These are phyloP conservation scores for Phasianus colchicus DNA, from an alignment of 2,113 vertebrate species.

Conservation along the genomic window DNA sequence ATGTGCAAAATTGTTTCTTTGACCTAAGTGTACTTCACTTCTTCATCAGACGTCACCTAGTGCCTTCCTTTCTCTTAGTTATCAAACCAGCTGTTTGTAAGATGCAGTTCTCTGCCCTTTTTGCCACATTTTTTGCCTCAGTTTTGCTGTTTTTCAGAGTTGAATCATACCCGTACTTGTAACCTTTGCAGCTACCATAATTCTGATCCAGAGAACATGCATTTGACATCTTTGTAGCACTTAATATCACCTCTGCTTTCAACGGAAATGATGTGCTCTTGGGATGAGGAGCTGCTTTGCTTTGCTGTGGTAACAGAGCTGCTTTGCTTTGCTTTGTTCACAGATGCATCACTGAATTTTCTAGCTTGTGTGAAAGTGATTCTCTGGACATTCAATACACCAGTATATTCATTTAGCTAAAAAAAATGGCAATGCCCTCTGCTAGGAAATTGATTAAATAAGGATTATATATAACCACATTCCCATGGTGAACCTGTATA, in stretches of 20 bases:
- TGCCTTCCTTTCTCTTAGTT: neutral
- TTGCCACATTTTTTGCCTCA: neutral
- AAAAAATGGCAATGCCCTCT: neutral
- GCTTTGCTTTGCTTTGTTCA: neutral
- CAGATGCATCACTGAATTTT: neutral
- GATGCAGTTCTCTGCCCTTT: neutral
- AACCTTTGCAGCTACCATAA: neutral
- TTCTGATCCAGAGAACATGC: neutral
- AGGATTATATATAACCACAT: neutral
- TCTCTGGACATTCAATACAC: neutral
- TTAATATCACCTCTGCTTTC: neutral
- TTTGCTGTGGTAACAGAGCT: neutral
- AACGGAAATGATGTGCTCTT: accelerated
- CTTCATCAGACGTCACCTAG: neutral
- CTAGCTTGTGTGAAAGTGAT: neutral
- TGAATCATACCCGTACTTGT: neutral
- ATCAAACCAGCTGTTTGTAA: neutral
- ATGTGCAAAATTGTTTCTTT: neutral
- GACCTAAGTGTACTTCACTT: neutral
- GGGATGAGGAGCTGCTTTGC: neutral
- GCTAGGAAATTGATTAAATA: neutral
- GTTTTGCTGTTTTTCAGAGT: neutral
- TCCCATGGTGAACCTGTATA: neutral
- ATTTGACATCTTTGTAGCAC: neutral
- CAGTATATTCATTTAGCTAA: neutral